Percentiles rank a stretch among this genome's conserved stretches.
These are phyloP conservation scores for Zalophus californianus DNA, from an alignment of 2,797 vertebrate genomes.

Conservation along the genomic window DNA sequence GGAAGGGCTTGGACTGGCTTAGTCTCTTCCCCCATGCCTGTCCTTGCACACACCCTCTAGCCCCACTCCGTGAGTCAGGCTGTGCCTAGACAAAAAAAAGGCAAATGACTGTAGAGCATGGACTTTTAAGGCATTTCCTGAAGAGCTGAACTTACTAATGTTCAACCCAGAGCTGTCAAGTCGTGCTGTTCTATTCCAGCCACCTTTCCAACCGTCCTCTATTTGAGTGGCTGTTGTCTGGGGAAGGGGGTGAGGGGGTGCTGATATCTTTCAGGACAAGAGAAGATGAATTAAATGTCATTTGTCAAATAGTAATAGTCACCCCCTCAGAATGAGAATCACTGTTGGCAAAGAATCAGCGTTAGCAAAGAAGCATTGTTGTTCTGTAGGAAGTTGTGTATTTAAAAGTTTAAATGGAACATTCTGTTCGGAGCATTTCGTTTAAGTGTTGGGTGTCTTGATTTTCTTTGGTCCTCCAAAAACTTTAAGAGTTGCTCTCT, in stretches of 20 bases:
- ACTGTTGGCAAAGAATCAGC: no score
- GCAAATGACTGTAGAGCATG: rapidly evolving
- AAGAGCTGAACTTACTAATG: neutral
- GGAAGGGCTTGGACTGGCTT: neutral
- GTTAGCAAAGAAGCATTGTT: neutral
- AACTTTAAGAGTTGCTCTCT: neutral
- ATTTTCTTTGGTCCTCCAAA: neutral
- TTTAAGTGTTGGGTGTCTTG: neutral
- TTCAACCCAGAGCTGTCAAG: neutral
- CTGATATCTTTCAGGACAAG: neutral
- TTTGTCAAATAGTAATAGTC: neutral
- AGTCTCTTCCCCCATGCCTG: neutral
- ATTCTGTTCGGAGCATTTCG: neutral
- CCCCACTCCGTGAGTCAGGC: neutral
- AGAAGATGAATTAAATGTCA: neutral
- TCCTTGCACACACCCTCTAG: neutral
- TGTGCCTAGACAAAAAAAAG: neutral
- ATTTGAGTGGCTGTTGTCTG: neutral
- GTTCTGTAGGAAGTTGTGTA: neutral
- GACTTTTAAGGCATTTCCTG: neutral
- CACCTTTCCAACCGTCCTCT: neutral
- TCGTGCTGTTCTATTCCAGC: neutral
- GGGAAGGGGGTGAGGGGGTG: neutral
- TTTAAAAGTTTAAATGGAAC: neutral
- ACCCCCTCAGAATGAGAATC: neutral